Conservation (phyloP, 2,797 vertebrate species). For the Paratrypauchen microcephalus region DNA sequence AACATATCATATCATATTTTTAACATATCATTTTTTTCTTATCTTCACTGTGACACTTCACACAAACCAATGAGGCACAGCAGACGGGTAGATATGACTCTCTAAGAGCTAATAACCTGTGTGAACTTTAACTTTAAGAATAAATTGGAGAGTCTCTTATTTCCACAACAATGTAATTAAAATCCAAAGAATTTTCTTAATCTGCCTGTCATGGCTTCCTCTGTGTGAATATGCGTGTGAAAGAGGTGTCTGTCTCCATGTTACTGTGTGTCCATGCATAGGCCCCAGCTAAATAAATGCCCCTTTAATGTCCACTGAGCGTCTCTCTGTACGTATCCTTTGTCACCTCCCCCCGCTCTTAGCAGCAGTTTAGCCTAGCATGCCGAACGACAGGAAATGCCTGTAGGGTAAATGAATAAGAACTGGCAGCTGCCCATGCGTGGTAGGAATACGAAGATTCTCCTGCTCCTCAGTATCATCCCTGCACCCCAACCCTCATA, state of each 20-base stretch:
- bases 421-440: slow-evolving; percentile 61
- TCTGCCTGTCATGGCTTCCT: slow-evolving; percentile 52
- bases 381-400: slow-evolving; percentile 62
- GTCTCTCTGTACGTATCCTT: slow-evolving; percentile 30
- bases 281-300: slow-evolving; percentile 44
- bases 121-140: slow-evolving; percentile 21
- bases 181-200: slow-evolving; percentile 50
- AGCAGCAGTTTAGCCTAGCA: slow-evolving; percentile 54
- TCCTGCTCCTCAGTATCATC: slow-evolving; percentile 50
- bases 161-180: background rate
- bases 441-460: slow-evolving; percentile 52
- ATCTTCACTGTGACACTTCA: background rate
- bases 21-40: background rate
- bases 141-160: background rate
- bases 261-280: slow-evolving; percentile 54
- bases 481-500: slow-evolving; percentile 25
- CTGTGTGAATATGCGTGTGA: slow-evolving; percentile 60
- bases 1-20: background rate
- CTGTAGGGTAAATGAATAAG: slow-evolving; percentile 60
- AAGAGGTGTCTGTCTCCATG: slow-evolving; percentile 63
- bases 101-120: background rate
- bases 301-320: slow-evolving; percentile 17
- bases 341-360: slow-evolving; percentile 40
- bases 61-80: background rate
- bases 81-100: background rate